Evolutionary conservation across 92 coral and sea anemone genomes (phyloP).

Genomic region (Palythoa grandis): DNA sequence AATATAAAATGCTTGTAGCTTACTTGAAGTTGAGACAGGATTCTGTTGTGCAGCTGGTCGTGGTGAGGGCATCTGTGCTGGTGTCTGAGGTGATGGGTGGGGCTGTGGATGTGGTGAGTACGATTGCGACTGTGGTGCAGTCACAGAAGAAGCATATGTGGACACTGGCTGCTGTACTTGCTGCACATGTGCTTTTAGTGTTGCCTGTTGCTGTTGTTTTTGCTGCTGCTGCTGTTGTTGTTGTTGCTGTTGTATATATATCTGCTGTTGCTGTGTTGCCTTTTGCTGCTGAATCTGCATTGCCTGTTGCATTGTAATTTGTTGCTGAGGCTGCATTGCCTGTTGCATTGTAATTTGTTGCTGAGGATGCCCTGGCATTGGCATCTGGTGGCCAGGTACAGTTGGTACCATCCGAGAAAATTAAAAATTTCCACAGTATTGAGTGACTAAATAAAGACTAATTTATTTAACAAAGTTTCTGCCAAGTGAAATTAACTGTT

Average conservation of each 20-base stretch:
- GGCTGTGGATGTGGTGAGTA: slow-evolving; percentile 45
- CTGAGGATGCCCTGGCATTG: slow-evolving; percentile 18
- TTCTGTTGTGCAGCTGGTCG: slow-evolving; percentile 38
- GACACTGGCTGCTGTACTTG: slow-evolving; percentile 31
- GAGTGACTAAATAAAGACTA: no score
- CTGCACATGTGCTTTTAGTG: slow-evolving; percentile 26
- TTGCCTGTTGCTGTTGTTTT: slow-evolving; percentile 21
- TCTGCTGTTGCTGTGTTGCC: slow-evolving; percentile 16
- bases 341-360: slow-evolving; percentile 27
- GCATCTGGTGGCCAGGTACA: slow-evolving; percentile 9
- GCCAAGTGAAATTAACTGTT: background rate
- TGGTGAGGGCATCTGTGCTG: slow-evolving; percentile 42
- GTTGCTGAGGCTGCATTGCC: slow-evolving; percentile 26
- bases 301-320: slow-evolving; percentile 33
- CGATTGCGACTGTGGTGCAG: slow-evolving; percentile 12
- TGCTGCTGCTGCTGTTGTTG: slow-evolving; percentile 13
- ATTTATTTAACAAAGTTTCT: background rate
- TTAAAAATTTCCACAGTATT: background rate
- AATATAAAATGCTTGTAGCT: background rate
- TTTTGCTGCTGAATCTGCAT: slow-evolving; percentile 29
- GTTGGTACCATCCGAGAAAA: background rate
- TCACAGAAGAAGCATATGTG: slow-evolving; percentile 18
- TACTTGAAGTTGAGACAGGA: slow-evolving; percentile 35
- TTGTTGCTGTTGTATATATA: slow-evolving; percentile 26
- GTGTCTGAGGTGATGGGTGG: slow-evolving; percentile 42